A percentile compares a stretch with the other conserved stretches of the same genome.
phyloP scores from a whole-genome alignment of 2,113 vertebrate genomes.

The Glaucomys volans region DNA sequence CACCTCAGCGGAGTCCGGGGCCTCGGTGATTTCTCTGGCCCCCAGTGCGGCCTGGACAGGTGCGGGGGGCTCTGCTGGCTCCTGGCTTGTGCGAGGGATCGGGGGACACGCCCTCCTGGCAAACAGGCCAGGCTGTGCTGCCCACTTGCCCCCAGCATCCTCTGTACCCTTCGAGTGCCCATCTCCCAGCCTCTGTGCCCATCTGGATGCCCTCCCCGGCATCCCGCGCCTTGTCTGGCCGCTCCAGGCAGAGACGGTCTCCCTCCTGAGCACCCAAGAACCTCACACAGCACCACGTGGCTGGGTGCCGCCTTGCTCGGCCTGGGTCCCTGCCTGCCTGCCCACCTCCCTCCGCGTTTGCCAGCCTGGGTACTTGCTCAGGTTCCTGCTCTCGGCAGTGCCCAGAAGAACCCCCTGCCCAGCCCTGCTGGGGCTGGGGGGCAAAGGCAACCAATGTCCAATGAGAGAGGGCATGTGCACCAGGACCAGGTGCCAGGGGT shows the following conservation, averaged over 20 bases:
- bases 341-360: not conserved
- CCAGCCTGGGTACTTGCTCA: no score
- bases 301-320: no score
- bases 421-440: not conserved
- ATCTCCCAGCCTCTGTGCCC: no score
- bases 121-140: no score
- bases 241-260: not conserved
- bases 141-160: no score
- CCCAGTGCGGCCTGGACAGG: not conserved
- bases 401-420: not conserved
- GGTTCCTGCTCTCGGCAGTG: not conserved
- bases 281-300: no score
- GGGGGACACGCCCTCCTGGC: no score
- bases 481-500: not conserved
- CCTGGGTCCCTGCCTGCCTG: not conserved
- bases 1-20: slow-evolving; percentile 82
- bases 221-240: no score
- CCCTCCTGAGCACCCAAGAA: no score
- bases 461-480: not conserved
- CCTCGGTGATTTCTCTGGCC: not conserved
- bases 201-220: no score
- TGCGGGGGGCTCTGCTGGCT: not conserved
- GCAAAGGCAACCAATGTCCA: no score
- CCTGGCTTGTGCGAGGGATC: not conserved
- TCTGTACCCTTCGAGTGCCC: no score